Conservation (phyloP, 1,140 invertebrate genomes). For the Conus betulinus region DNA sequence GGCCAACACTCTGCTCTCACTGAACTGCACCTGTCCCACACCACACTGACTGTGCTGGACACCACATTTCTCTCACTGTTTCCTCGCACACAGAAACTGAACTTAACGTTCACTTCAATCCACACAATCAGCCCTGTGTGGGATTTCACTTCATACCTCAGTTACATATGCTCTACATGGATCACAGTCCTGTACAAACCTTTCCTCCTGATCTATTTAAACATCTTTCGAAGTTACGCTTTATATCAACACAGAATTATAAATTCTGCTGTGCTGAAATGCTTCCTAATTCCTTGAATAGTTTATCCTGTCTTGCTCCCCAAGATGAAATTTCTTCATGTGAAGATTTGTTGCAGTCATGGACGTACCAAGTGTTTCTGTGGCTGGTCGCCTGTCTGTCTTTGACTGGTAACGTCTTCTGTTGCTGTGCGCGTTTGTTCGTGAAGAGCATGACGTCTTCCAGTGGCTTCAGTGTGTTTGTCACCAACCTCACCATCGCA, state of each 20-base stretch:
- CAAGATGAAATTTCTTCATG: background rate
- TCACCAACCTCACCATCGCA: background rate
- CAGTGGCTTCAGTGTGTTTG: background rate
- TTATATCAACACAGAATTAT: background rate
- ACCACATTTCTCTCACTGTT: slow-evolving; percentile 14
- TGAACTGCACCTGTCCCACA: background rate
- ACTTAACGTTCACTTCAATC: background rate
- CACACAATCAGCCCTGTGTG: background rate
- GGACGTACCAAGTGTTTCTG: background rate
- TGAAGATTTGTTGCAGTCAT: background rate
- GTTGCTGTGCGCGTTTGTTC: background rate
- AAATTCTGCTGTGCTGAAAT: background rate
- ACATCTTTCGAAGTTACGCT: background rate
- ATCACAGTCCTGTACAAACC: background rate
- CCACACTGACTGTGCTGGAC: slow-evolving; percentile 27
- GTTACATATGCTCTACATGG: background rate
- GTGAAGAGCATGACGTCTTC: background rate
- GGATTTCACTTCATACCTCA: background rate
- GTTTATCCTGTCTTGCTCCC: background rate
- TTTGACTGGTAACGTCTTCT: background rate
- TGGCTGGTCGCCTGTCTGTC: background rate
- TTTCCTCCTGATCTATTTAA: background rate
- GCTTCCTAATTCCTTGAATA: background rate
- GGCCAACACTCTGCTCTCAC: background rate
- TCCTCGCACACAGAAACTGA: background rate